phyloP scores from a whole-genome alignment of 1,140 invertebrate genomes.

The Cryptotermes secundus region DNA sequence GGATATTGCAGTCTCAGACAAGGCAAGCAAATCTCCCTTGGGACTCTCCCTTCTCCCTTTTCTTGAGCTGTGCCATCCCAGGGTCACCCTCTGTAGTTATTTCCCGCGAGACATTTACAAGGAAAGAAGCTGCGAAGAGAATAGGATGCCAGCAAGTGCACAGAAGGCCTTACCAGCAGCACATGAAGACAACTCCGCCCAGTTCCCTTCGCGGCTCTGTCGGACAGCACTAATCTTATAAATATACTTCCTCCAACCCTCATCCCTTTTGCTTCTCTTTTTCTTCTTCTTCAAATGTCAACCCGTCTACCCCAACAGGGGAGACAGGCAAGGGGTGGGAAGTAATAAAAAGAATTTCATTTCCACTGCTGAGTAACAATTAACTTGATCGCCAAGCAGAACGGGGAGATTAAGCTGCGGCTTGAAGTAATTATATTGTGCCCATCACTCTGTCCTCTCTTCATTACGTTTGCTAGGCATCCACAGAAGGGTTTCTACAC shows the following conservation, averaged over 20 bases:
- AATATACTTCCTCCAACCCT: not conserved
- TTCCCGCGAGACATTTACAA: conserved; percentile 16
- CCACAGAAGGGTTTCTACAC: no score
- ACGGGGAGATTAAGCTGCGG: not conserved
- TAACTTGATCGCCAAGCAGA: conserved; percentile 1
- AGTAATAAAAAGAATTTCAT: conserved; percentile 13
- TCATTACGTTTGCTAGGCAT: no score
- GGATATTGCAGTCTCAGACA: not conserved
- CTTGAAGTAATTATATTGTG: no score
- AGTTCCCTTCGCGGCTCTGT: not conserved
- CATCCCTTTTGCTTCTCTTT: not conserved
- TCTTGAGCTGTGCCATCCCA: not conserved
- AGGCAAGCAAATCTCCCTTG: not conserved
- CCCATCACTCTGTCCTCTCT: no score
- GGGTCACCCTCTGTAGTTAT: conserved; percentile 8
- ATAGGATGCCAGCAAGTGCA: not conserved
- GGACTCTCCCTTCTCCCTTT: not conserved
- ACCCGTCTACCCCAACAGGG: not conserved
- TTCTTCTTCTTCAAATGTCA: not conserved
- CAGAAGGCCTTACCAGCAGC: not conserved
- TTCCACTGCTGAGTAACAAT: not conserved
- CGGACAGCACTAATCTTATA: conserved; percentile 15
- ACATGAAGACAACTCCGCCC: not conserved
- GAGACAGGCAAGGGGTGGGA: not conserved
- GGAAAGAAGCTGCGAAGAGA: conserved; percentile 10